Percentiles rank a stretch among this genome's conserved stretches.
Conservation (phyloP, 2,113 vertebrate genomes). For the Toxotes jaculatrix region DNA sequence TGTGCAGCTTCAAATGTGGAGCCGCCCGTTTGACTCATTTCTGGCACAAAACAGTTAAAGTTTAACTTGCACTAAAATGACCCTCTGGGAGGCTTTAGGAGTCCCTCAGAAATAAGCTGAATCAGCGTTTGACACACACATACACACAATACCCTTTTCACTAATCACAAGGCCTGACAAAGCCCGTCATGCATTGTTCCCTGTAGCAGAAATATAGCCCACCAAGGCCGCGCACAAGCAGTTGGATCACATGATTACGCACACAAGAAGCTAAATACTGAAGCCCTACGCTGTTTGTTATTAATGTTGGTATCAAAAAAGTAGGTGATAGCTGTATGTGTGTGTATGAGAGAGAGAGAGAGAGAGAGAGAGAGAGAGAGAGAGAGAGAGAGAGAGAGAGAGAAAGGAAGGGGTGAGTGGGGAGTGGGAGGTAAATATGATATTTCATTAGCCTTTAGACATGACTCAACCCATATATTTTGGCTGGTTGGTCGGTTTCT, state of each 20-base stretch:
- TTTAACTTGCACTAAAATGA: constrained; percentile 93
- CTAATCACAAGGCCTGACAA: constrained; percentile 77
- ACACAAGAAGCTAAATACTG: constrained; percentile 7
- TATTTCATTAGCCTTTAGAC: constrained; percentile 44
- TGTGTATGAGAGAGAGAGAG: neutral
- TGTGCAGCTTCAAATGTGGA: constrained; percentile 72
- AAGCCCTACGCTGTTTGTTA: constrained; percentile 19
- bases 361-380: neutral
- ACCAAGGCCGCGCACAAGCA: constrained; percentile 35
- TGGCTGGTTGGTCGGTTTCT: neutral
- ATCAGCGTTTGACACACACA: constrained; percentile 82
- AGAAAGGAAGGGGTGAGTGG: neutral
- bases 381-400: neutral
- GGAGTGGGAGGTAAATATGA: constrained; percentile 32
- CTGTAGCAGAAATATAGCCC: constrained; percentile 61
- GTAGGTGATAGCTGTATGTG: neutral
- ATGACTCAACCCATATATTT: neutral
- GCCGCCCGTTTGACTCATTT: constrained; percentile 58
- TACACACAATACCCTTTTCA: constrained; percentile 84
- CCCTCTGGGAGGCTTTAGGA: constrained; percentile 85
- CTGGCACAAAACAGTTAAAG: constrained; percentile 92
- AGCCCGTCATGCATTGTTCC: constrained; percentile 75
- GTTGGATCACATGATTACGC: constrained; percentile 43
- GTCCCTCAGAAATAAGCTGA: constrained; percentile 85
- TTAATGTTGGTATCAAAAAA: constrained; percentile 17